Evolutionary conservation across 2,113 vertebrate species (phyloP).

Genomic region (Scomber scombrus): DNA sequence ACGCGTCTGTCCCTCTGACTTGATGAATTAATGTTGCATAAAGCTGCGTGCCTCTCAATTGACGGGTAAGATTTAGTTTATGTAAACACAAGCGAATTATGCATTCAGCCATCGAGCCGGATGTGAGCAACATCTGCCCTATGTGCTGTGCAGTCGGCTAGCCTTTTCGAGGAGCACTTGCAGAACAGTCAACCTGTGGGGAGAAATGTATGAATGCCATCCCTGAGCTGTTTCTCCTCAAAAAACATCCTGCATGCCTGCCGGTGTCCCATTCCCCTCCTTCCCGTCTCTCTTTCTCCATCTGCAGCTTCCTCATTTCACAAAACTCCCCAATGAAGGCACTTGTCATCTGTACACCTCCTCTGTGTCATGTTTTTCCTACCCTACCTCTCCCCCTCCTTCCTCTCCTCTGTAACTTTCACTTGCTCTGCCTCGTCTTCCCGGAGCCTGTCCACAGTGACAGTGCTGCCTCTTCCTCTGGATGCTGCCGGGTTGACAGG

Average conservation of each 20-base stretch:
- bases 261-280: constrained; percentile 10
- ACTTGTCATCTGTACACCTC: constrained; percentile 74
- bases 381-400: not conserved
- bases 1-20: constrained; percentile 1
- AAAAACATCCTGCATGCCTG: constrained; percentile 49
- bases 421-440: constrained; percentile 52
- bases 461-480: constrained; percentile 62
- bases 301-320: constrained; percentile 61
- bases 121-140: constrained; percentile 54
- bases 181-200: constrained; percentile 30
- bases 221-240: constrained; percentile 39
- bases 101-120: constrained; percentile 46
- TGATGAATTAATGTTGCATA: constrained; percentile 25
- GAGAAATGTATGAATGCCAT: constrained; percentile 26
- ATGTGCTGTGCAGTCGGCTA: constrained; percentile 8
- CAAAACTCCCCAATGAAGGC: constrained; percentile 62
- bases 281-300: not conserved
- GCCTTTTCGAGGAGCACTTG: not conserved
- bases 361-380: constrained; percentile 55
- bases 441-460: constrained; percentile 57
- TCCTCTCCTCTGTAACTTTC: constrained; percentile 61
- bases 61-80: constrained; percentile 42
- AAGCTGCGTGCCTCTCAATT: constrained; percentile 36
- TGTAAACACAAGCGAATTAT: constrained; percentile 61
- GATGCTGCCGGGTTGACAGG: constrained; percentile 53